Base-by-base conservation (phyloP, 2,888 invertebrate species). In the Heteromurus nitidus region DNA sequence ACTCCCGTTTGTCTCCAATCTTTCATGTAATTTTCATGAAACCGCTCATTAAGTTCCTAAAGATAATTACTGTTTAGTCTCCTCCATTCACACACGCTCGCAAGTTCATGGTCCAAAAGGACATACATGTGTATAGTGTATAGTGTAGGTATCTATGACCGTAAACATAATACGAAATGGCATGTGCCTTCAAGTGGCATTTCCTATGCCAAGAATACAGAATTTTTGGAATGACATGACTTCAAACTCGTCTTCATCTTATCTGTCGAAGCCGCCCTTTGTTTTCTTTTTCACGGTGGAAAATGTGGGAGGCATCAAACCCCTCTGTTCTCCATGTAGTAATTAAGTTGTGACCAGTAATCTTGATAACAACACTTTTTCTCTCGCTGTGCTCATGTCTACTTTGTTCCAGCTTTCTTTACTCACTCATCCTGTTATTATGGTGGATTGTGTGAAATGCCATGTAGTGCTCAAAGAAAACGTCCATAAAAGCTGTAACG, bases 271-370 rank as follows among this genome's bases (percentile, higher is more conserved):
- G 55, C 24, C 42, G 44, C 44, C 72, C 60, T 53, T 42, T 28
- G 26, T 26, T 47, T 60, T 36, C n/a, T 18, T n/a, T n/a, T 18
- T 26, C 26, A 58, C 2, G 24, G 24, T 58, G 11, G 58, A n/a
- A n/a, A 28, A 58, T 2, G 20, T 42, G 22, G 64, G 18, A 30
- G 30, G 36, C 31, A 30, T 1, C 18, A 64, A 2, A 70, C 26
- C 26, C 9, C 31, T 7, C 20, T 67, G 22, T 24, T n/a, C 26
- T 24, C 20, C 42, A 68, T 55, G 20, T n/a, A 70, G 70, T 70
- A 79, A 79, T 79, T 79, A 79, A 79, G 70, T 70, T 79, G 79
- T 70, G 70, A 47, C 28, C 53, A 53, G 70, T 22, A 53, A 79
- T 70, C 79, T 79, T 70, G 65, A 79, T 79, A 79, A 79, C 47